phyloP scores from a whole-genome alignment of 2,888 invertebrate genomes.

The Sarcophaga carnaria region DNA sequence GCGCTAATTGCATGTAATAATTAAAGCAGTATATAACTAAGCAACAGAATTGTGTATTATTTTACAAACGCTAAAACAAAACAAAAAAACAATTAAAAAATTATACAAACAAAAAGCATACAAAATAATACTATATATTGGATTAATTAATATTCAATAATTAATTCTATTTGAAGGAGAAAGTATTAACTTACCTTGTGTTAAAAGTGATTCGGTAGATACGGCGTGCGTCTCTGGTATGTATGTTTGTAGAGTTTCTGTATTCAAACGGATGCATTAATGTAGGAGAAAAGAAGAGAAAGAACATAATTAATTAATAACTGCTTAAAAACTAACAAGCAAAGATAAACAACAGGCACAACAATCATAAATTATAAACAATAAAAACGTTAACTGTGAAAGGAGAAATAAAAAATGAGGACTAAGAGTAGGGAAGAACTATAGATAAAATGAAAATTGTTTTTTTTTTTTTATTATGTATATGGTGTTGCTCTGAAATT shows the following conservation, averaged over 20 bases:
- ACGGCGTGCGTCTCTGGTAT: constrained; percentile 50
- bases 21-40: too few relatives aligned
- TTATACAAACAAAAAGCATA: too few relatives aligned
- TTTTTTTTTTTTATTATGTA: too few relatives aligned
- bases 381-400: neutral
- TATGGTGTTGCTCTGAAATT: too few relatives aligned
- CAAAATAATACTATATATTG: too few relatives aligned
- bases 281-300: neutral
- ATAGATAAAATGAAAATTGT: neutral
- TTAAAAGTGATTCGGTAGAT: constrained; percentile 53
- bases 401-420: too few relatives aligned
- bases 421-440: too few relatives aligned
- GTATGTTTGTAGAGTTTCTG: constrained; percentile 63
- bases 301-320: constrained; percentile 1
- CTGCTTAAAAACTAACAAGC: neutral
- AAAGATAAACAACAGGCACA: neutral
- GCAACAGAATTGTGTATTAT: too few relatives aligned
- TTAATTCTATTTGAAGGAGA: neutral
- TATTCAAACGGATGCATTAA: neutral
- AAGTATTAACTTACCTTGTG: constrained; percentile 55
- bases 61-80: neutral
- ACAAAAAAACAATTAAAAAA: too few relatives aligned
- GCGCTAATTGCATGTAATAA: too few relatives aligned
- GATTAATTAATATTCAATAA: too few relatives aligned
- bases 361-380: neutral